Evolutionary conservation across 2,797 vertebrate species (phyloP), one percentile per base, ranked within the genome.

Genomic region (Myiothlypis chrysogaster): DNA sequence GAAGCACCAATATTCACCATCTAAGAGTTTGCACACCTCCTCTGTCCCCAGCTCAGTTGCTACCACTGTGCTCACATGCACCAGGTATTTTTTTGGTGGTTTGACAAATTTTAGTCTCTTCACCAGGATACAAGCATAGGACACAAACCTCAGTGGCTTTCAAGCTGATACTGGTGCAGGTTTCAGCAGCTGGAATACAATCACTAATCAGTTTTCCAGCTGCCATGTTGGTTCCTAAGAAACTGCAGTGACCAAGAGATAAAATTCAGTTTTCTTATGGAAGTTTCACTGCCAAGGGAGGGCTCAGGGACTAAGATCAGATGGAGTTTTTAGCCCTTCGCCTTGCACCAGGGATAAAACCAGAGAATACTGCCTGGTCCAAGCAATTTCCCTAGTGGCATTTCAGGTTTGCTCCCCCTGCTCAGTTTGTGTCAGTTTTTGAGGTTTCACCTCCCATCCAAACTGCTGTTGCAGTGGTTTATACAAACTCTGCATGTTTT

Each of bases 241-340:
- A 79, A 32, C 16, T 57, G 34, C 21, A 47, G 32, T 16, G 44
- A 43, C 39, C 17, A 2, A 56, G 6, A 0, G 0, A 24, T 5
- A 9, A 4, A 4, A 18, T 63, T 70, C 1, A 1, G 20, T 59
- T 79, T 65, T 55, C 63, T 27, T 34, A 2, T 8, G 16, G 39
- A 76, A 91, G 13, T 32, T 61, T 8, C 2, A 2, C 15, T 21
- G 6, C 3, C 5, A 43, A 18, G 46, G 50, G 27, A 9, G 10
- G 14, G 6, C 10, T 68, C 10, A 11, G 21, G 14, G 32, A 55
- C 14, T 37, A 24, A 44, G 39, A 50, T 32, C 19, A 22, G 12
- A 2, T 50, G 47, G 3, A 81, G 8, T 3, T 59, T 64, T 18
- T 16, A 50, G 5, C 21, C 37, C 37, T 37, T 37, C 37, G 12